Evolutionary conservation across 2,888 invertebrate genomes (phyloP).

Genomic region (Lamellibrachia satsuma): DNA sequence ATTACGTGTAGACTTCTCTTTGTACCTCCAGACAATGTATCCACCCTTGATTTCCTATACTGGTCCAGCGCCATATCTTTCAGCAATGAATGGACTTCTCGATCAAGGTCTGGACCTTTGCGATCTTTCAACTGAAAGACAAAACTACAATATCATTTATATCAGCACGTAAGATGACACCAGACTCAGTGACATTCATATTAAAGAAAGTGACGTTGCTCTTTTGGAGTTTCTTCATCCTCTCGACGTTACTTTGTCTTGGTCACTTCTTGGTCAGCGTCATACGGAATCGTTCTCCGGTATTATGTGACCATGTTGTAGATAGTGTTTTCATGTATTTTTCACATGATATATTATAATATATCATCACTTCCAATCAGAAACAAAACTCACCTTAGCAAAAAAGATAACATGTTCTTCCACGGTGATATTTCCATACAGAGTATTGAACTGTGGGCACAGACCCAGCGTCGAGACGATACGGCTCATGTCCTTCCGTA

Average conservation of each 20-base stretch:
- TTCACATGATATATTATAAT: neutral
- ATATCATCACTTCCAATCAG: neutral
- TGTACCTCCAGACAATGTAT: neutral
- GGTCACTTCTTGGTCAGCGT: no score
- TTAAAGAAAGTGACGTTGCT: neutral
- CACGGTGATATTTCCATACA: neutral
- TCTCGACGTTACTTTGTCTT: no score
- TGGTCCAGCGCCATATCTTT: neutral
- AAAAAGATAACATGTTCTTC: neutral
- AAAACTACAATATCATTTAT: neutral
- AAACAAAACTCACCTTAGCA: neutral
- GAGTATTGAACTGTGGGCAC: neutral
- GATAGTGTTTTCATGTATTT: no score
- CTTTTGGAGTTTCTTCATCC: neutral
- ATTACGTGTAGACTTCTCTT: neutral
- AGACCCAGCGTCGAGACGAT: neutral
- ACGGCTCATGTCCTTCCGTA: neutral
- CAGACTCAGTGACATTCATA: neutral
- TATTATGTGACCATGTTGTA: no score
- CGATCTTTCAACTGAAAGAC: conserved; percentile 17
- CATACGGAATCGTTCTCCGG: no score
- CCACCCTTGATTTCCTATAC: neutral
- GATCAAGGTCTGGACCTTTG: neutral
- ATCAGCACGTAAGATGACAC: neutral
- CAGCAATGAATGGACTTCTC: neutral